Conservation (phyloP, 2,888 invertebrate species). For the Herminia tarsipennalis region DNA sequence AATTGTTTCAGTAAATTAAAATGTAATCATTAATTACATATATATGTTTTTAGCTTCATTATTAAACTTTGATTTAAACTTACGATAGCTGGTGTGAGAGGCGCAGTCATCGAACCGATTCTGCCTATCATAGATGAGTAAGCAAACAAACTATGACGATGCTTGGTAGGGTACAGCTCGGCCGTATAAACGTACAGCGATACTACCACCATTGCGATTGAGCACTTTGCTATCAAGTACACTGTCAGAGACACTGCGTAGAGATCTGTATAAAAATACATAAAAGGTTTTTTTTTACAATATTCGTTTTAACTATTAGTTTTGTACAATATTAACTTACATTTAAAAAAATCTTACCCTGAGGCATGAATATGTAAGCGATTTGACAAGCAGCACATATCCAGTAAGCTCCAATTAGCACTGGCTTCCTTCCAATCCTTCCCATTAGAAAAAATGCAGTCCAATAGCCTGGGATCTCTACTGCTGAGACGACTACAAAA, state of each 20-base stretch:
- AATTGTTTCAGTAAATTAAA: too few species aligned
- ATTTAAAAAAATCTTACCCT: conserved; percentile 65
- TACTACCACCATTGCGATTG: conserved; percentile 84
- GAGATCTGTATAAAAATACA: conserved; percentile 26
- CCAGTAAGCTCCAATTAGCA: conserved; percentile 86
- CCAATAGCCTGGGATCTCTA: conserved; percentile 91
- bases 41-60: too few species aligned
- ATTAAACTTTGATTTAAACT: too few species aligned
- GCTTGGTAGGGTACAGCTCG: conserved; percentile 86
- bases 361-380: conserved; percentile 83
- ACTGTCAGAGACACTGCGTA: conserved; percentile 66
- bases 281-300: not conserved
- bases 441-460: conserved; percentile 88
- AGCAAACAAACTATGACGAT: conserved; percentile 85
- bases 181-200: conserved; percentile 86
- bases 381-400: conserved; percentile 87
- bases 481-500: conserved; percentile 87
- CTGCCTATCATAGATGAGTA: conserved; percentile 88
- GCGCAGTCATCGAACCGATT: conserved; percentile 86
- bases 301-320: too few species aligned
- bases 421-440: conserved; percentile 86
- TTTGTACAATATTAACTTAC: too few species aligned
- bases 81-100: conserved; percentile 87
- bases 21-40: too few species aligned
- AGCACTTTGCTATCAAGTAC: conserved; percentile 85